Evolutionary conservation across 1,140 invertebrate genomes (phyloP).

Genomic region (Sycophaga agraensis): DNA sequence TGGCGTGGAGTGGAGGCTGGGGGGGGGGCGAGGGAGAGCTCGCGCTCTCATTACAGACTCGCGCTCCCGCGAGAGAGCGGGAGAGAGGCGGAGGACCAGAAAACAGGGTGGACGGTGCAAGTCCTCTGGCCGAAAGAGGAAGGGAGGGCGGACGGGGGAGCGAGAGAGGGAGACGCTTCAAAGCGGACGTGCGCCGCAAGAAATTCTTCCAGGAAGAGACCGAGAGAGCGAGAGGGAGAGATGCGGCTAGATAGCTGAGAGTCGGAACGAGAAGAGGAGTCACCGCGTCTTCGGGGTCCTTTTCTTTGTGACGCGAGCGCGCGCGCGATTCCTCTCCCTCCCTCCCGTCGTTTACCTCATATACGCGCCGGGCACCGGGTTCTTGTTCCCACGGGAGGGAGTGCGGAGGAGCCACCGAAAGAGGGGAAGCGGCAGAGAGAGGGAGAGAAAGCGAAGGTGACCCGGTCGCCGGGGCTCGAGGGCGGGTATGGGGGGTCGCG

Average conservation of each 20-base stretch:
- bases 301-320: conserved; percentile 40
- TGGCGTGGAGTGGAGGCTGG: background rate
- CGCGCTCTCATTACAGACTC: conserved; percentile 14
- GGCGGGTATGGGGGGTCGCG: conserved; percentile 19
- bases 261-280: background rate
- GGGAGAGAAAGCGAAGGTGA: conserved; percentile 11
- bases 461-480: no score
- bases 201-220: conserved; percentile 39
- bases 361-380: conserved; percentile 4
- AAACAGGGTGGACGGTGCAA: conserved; percentile 27
- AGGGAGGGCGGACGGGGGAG: conserved; percentile 38
- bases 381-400: conserved; percentile 45
- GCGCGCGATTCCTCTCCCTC: conserved; percentile 34
- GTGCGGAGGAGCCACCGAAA: no score
- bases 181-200: conserved; percentile 40
- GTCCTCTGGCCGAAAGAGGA: conserved; percentile 25
- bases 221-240: background rate
- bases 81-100: no score
- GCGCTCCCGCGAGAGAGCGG: background rate
- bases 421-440: no score
- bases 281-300: conserved; percentile 34
- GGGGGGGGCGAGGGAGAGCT: background rate
- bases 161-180: conserved; percentile 36
- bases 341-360: background rate
- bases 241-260: conserved; percentile 1